Conservation (phyloP, 2,888 invertebrate genomes). For the Agapostemon virescens region DNA sequence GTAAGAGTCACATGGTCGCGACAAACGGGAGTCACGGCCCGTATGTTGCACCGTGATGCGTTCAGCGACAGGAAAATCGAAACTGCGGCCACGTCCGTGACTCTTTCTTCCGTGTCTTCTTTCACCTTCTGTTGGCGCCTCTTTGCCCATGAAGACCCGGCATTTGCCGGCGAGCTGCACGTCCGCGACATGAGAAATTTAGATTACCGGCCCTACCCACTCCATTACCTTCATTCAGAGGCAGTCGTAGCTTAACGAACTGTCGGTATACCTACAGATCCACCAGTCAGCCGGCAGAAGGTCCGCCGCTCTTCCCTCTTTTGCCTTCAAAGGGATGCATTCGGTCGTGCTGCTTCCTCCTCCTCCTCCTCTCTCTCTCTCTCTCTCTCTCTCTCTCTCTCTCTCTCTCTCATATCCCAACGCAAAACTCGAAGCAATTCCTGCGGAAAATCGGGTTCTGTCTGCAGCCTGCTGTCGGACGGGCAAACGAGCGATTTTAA, state of each 20-base stretch:
- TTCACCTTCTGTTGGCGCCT: conserved; percentile 30
- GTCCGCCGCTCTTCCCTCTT: conserved; percentile 41
- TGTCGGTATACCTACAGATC: conserved; percentile 54
- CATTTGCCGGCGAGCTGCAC: conserved; percentile 46
- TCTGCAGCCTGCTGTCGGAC: not conserved
- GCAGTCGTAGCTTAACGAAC: conserved; percentile 67
- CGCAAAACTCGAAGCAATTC: conserved; percentile 51
- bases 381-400: not conserved
- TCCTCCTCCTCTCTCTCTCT: not conserved
- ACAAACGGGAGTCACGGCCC: not conserved
- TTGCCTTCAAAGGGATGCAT: conserved; percentile 51
- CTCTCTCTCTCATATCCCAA: not conserved
- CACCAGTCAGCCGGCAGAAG: conserved; percentile 51
- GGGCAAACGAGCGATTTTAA: conserved; percentile 19
- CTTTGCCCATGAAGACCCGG: conserved; percentile 36
- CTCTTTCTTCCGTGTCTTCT: conserved; percentile 19
- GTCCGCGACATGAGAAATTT: conserved; percentile 68
- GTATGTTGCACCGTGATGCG: not conserved
- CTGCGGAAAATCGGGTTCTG: conserved; percentile 43
- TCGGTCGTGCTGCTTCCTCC: conserved; percentile 10
- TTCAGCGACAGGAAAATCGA: not conserved
- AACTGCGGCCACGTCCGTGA: not conserved
- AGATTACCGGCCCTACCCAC: conserved; percentile 66
- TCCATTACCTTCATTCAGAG: conserved; percentile 67
- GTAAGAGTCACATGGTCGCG: not conserved